Base-by-base conservation (phyloP, 2,797 vertebrate species). In the Acrossocheilus fasciatus region DNA sequence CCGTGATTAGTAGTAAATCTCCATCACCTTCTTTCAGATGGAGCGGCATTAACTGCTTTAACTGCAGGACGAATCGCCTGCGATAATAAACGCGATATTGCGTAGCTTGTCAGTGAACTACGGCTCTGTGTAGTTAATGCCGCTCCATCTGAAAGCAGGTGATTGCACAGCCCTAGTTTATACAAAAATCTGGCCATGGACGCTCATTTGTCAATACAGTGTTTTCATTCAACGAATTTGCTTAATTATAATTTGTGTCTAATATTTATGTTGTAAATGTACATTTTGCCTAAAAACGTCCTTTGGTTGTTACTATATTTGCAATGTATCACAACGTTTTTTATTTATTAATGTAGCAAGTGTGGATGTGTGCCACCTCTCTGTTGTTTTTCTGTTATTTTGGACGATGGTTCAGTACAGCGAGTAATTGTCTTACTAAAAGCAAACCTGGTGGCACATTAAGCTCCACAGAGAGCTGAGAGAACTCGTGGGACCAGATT, bases 401-500 rank as follows among this genome's bases (percentile, higher is more conserved):
- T 82, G 54, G 47, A 81, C 45, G 64, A 11, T 36, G 80, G 81
- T 66, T 62, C 30, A 17, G 47, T 23, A 47, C 36, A 47, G 75
- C 45, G 41, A 78, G 64, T 64, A 76, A 75, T 50, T 76, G 43
- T 39, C 47, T 59, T 17, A 72, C 11, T 30, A 36, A 66, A 47
- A 12, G 39, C 45, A 79, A 86, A 77, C 76, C 82, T 74, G 68
- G 87, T 34, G 26, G 43, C 36, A 36, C 30, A 50, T 73, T 54
- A 34, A 72, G 73, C 86, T 89, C 82, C 81, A 68, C 79, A 36
- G 82, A 69, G 83, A 83, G 54, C 36, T 43, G 72, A 6, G 34
- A 34, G 41, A 54, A 8, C 87, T 79, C 41, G 26, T 79, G 81
- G 69, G 87, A 87, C 26, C 11, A 30, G 62, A 87, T 91, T 88